These are phyloP conservation scores for Augiades crinisus DNA, from an alignment of 2,888 invertebrate species.

Conservation along the genomic window DNA sequence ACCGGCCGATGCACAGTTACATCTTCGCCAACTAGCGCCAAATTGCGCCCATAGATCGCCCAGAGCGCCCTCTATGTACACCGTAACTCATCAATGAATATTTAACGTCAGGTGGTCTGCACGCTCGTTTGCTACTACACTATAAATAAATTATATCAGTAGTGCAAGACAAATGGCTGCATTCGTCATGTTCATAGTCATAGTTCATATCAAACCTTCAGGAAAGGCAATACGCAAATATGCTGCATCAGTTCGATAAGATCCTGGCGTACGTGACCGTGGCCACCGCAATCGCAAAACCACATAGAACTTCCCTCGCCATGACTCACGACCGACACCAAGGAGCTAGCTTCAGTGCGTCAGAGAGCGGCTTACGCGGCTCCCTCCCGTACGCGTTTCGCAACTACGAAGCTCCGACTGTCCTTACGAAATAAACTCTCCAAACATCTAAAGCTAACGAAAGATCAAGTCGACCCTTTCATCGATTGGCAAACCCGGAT, in stretches of 20 bases:
- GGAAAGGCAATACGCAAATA: background rate
- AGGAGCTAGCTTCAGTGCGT: slow-evolving; percentile 44
- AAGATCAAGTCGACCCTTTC: slow-evolving; percentile 3
- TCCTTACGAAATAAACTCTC: slow-evolving; percentile 11
- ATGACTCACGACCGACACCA: slow-evolving; percentile 49
- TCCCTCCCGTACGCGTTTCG: slow-evolving; percentile 57
- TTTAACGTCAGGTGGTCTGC: too few relatives aligned
- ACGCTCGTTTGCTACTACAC: too few relatives aligned
- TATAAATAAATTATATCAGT: too few relatives aligned
- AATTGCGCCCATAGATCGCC: slow-evolving; percentile 1
- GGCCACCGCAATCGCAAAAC: slow-evolving; percentile 51
- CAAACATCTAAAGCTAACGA: background rate
- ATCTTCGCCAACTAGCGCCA: slow-evolving; percentile 3
- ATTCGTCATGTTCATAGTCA: background rate
- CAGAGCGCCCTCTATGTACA: too few relatives aligned
- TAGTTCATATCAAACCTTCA: background rate
- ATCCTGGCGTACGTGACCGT: slow-evolving; percentile 58
- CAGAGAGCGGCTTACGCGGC: slow-evolving; percentile 52
- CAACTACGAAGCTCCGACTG: slow-evolving; percentile 39
- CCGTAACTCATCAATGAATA: too few relatives aligned
- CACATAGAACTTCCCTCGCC: slow-evolving; percentile 40
- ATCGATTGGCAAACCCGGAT: background rate
- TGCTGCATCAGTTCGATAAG: slow-evolving; percentile 12
- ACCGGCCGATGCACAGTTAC: slow-evolving; percentile 4
- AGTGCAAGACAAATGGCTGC: background rate